These are phyloP conservation scores for Hydrotaea diabolus DNA, from an alignment of 2,888 invertebrate species.

Conservation along the genomic window DNA sequence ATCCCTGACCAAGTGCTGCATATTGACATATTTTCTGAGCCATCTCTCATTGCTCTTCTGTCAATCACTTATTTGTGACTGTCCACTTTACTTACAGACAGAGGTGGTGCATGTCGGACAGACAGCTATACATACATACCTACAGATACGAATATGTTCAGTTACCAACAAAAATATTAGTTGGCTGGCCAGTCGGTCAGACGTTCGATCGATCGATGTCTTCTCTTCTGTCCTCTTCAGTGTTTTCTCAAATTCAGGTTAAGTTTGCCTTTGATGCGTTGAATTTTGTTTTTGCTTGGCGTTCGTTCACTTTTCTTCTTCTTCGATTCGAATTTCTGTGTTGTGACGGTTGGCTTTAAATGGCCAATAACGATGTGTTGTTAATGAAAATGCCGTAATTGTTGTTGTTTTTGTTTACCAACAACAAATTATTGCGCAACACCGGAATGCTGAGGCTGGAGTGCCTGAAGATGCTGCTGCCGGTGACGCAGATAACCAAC, in stretches of 20 bases:
- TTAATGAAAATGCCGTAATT: conserved; percentile 57
- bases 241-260: conserved; percentile 1
- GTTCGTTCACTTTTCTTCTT: background rate
- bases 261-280: background rate
- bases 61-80: background rate
- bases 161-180: background rate
- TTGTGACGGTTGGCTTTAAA: background rate
- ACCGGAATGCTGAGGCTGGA: conserved; percentile 21
- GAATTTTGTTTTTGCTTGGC: background rate
- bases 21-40: no score
- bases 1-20: no score
- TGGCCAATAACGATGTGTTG: conserved; percentile 19
- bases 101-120: background rate
- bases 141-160: background rate
- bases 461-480: background rate
- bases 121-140: no score
- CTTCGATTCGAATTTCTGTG: background rate
- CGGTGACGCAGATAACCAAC: background rate
- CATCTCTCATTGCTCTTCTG: no score
- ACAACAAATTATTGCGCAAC: conserved; percentile 55
- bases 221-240: background rate
- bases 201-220: background rate
- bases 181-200: background rate
- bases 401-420: conserved; percentile 2
- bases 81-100: background rate